phyloP scores from a whole-genome alignment of 2,888 invertebrate species.

The Ennomos erosarius region DNA sequence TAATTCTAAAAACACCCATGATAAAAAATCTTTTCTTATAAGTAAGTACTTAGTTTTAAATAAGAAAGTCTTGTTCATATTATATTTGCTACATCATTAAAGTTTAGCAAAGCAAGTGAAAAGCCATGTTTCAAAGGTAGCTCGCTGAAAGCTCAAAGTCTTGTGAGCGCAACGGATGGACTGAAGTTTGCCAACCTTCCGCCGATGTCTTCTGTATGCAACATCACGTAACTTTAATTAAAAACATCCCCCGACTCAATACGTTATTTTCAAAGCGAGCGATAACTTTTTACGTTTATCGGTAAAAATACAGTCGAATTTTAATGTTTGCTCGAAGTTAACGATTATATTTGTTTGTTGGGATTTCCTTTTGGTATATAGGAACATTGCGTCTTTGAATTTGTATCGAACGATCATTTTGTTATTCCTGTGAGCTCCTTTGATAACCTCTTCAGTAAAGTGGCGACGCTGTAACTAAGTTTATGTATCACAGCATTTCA shows the following conservation, averaged over 20 bases:
- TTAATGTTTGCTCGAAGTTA: conserved; percentile 59
- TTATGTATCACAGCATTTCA: conserved; percentile 23
- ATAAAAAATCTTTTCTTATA: too few relatives aligned
- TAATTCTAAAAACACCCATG: too few relatives aligned
- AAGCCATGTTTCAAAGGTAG: conserved; percentile 42
- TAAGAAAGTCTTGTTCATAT: conserved; percentile 10
- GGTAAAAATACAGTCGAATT: conserved; percentile 58
- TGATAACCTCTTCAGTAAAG: conserved; percentile 33
- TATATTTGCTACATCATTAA: conserved; percentile 15
- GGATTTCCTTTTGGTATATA: conserved; percentile 43
- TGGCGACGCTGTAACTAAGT: conserved; percentile 23
- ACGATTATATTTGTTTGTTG: conserved; percentile 50
- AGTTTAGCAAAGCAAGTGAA: conserved; percentile 27
- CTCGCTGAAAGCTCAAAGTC: conserved; percentile 35
- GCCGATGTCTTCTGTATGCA: conserved; percentile 48
- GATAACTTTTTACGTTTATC: conserved; percentile 59
- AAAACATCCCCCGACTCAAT: conserved; percentile 55
- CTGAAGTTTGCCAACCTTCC: conserved; percentile 43
- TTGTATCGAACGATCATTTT: conserved; percentile 41
- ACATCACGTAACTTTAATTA: conserved; percentile 70
- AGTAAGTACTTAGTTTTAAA: too few relatives aligned
- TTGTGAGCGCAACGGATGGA: conserved; percentile 33
- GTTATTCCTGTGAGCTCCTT: conserved; percentile 30
- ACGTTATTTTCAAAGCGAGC: conserved; percentile 50
- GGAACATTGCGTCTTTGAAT: conserved; percentile 43